Percentiles rank a stretch among this genome's conserved stretches.
phyloP scores from a whole-genome alignment of 2,797 vertebrate species.

The Aeoliscus strigatus region DNA sequence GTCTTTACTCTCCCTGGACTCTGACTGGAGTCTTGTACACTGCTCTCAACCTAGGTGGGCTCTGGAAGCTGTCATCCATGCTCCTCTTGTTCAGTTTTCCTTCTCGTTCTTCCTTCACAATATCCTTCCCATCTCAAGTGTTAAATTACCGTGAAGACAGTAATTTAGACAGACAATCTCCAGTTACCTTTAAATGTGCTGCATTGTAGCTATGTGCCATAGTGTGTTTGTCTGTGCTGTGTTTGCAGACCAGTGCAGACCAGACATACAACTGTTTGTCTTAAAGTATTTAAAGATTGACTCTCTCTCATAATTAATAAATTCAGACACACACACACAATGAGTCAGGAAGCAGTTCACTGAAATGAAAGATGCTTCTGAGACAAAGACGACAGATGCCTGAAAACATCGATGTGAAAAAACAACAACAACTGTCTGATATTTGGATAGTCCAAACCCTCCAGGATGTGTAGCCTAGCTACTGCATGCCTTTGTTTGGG shows the following conservation, averaged over 20 bases:
- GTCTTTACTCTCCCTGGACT: no score
- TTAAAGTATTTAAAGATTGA: constrained; percentile 1
- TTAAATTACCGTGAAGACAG: no score
- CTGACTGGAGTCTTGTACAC: no score
- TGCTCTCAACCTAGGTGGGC: no score
- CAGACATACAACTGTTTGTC: background rate
- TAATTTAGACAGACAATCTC: constrained; percentile 67
- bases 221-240: constrained; percentile 25
- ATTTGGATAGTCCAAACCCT: background rate
- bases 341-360: constrained; percentile 38
- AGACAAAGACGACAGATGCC: constrained; percentile 34
- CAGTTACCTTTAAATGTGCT: constrained; percentile 47
- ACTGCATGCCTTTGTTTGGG: no score
- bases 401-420: no score
- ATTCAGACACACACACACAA: constrained; percentile 26
- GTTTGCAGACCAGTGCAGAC: constrained; percentile 1
- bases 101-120: no score
- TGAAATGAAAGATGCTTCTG: constrained; percentile 44
- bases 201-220: constrained; percentile 58
- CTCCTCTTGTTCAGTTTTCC: no score
- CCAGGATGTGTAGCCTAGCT: no score
- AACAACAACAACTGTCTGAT: no score
- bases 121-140: constrained; percentile 61
- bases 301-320: no score
- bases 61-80: no score